Base-by-base conservation (phyloP, 2,888 invertebrate species). In the Andrena haemorrhoa region DNA sequence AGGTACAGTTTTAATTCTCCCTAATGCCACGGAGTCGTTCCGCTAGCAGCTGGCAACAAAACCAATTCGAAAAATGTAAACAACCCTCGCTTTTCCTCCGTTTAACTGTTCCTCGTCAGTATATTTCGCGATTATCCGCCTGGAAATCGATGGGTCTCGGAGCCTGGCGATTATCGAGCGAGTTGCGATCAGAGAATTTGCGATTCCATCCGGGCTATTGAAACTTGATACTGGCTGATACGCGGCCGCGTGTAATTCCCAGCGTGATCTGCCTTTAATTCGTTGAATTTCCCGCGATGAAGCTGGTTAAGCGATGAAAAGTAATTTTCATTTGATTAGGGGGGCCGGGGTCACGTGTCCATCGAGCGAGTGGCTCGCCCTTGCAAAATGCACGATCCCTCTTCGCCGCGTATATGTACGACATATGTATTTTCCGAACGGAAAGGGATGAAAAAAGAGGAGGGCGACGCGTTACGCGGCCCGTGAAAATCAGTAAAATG, bases 401-500 rank as follows among this genome's bases (percentile, higher is more conserved):
- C 61, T 51, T 68, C 64, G 10, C 41, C 41, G 20, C 41, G 23
- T 26, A 3, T 20, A 16, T 51, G 47, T 8, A n/a, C 49, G 51
- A 51, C n/a, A n/a, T 10, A 35, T 70, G 63, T 47, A 58, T 51
- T n/a, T 76, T 69, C 29, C 61, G 61, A 56, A 53, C 16, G 41
- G n/a, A n/a, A 20, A 26, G 31, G 23, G 75, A 31, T 8, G 23
- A 41, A 26, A 41, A 31, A 29, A 71, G n/a, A 35, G 41, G 41
- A 20, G 10, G 12, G 12, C 79, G 61, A 51, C 26, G 58, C 31
- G 33, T 68, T 51, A 60, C 33, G 53, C 31, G 56, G 63, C 53
- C 29, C 72, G 69, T 73, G 70, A 83, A 82, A 83, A 82, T 83
- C 82, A 71, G 82, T 77, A 61, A 83, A 83, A 83, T 82, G 77